Evolutionary conservation across 2,797 vertebrate species (phyloP).

Genomic region (Sandelia bainsii): DNA sequence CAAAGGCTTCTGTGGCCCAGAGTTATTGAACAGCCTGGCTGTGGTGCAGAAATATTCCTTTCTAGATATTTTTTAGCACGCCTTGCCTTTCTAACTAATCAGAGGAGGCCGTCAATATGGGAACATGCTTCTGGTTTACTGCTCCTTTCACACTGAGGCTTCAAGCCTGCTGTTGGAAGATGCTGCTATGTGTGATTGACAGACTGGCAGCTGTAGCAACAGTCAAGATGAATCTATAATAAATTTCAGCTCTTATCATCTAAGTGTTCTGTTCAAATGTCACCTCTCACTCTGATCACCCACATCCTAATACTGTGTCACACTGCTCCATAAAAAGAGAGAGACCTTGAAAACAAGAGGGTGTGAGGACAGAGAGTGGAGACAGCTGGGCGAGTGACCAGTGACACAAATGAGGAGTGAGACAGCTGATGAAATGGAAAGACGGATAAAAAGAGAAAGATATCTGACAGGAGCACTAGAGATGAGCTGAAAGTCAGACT

Average conservation of each 20-base stretch:
- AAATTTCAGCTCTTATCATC: not conserved
- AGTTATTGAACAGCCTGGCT: no score
- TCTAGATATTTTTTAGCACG: no score
- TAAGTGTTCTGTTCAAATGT: not conserved
- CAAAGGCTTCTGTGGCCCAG: no score
- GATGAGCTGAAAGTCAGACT: not conserved
- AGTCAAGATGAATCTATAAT: not conserved
- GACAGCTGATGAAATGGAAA: constrained; percentile 1
- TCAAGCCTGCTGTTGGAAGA: not conserved
- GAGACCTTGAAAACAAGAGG: constrained; percentile 10
- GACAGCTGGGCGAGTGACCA: not conserved
- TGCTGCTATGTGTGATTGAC: not conserved
- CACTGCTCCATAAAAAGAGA: constrained; percentile 5
- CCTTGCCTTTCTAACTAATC: no score
- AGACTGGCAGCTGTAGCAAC: not conserved
- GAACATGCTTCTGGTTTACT: no score
- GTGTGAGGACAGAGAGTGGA: constrained; percentile 12
- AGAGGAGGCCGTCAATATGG: no score
- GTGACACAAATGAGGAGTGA: not conserved
- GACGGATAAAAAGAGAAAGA: constrained; percentile 15
- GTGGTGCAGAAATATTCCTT: no score
- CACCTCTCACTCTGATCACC: not conserved
- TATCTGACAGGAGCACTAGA: not conserved
- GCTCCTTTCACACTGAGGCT: no score
- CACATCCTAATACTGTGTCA: not conserved